phyloP scores from a whole-genome alignment of 2,797 vertebrate genomes.

The Zenarchopterus dispar region DNA sequence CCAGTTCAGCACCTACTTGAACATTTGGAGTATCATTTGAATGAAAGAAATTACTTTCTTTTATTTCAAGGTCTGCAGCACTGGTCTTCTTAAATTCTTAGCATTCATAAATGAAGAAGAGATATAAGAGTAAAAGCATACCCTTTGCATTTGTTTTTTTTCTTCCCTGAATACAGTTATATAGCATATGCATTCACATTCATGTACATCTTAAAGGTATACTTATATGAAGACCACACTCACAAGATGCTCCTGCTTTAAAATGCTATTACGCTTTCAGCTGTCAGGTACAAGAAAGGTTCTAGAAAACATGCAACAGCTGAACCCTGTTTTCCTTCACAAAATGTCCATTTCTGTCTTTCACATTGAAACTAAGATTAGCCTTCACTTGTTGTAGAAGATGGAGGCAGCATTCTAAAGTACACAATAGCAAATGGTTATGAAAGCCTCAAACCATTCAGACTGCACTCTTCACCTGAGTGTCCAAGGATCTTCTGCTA shows the following conservation, averaged over 20 bases:
- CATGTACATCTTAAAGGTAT: too few species aligned
- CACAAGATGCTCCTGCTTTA: background rate
- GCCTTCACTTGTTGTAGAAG: background rate
- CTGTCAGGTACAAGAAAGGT: background rate
- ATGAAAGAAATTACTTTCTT: too few species aligned
- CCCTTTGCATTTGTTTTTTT: too few species aligned
- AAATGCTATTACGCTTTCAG: background rate
- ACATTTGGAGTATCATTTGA: too few species aligned
- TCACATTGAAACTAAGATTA: slow-evolving; percentile 1
- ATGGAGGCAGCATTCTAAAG: background rate
- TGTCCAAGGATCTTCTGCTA: slow-evolving; percentile 28
- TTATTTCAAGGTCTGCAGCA: too few species aligned
- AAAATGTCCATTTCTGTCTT: slow-evolving; percentile 2
- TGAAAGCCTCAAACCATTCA: slow-evolving; percentile 34
- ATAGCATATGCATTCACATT: too few species aligned
- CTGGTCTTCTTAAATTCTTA: too few species aligned
- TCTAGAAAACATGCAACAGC: background rate
- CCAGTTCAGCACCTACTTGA: too few species aligned
- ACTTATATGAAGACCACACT: too few species aligned
- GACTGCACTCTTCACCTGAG: slow-evolving; percentile 3
- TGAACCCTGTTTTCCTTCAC: background rate
- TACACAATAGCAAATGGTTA: slow-evolving; percentile 27
- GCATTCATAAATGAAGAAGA: too few species aligned
- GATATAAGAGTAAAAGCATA: too few species aligned
- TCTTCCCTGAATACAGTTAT: too few species aligned